A percentile compares a stretch with the other conserved stretches of the same genome.
phyloP scores from a whole-genome alignment of 2,797 vertebrate species.

The Gallinago stenura region DNA sequence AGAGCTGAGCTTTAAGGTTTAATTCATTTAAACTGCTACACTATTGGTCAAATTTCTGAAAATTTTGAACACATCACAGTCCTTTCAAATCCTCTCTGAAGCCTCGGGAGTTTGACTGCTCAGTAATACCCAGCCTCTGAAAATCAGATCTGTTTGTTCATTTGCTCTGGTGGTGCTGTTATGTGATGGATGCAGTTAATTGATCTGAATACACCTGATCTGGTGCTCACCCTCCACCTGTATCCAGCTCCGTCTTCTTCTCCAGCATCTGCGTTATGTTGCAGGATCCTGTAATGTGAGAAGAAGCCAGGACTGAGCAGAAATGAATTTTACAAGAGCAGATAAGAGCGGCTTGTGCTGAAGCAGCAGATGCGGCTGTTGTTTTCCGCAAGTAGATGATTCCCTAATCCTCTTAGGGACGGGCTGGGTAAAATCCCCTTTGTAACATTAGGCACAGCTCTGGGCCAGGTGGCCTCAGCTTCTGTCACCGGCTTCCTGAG shows the following conservation, averaged over 20 bases:
- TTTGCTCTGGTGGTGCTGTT: not conserved
- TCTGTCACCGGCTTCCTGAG: not conserved
- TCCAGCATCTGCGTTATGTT: not conserved
- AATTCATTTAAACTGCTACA: not conserved
- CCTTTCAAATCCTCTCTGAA: not conserved
- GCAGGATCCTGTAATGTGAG: not conserved
- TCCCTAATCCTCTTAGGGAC: slow-evolving; percentile 61
- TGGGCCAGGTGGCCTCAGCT: slow-evolving; percentile 60
- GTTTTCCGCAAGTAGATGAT: slow-evolving; percentile 55
- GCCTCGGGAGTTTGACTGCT: not conserved
- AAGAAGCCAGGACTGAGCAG: not conserved
- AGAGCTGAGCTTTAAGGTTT: not conserved
- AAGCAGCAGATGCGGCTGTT: slow-evolving; percentile 33
- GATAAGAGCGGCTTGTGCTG: not conserved
- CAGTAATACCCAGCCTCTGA: not conserved
- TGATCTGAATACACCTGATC: not conserved
- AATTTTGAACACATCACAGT: not conserved
- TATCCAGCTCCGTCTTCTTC: not conserved
- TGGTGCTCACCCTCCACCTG: not conserved
- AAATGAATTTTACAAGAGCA: not conserved
- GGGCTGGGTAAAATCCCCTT: slow-evolving; percentile 66
- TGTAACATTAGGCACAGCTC: slow-evolving; percentile 28
- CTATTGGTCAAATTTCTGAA: not conserved
- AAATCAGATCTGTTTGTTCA: not conserved
- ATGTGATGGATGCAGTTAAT: not conserved